Evolutionary conservation across 2,797 vertebrate species (phyloP).

Genomic region (Thaleichthys pacificus): DNA sequence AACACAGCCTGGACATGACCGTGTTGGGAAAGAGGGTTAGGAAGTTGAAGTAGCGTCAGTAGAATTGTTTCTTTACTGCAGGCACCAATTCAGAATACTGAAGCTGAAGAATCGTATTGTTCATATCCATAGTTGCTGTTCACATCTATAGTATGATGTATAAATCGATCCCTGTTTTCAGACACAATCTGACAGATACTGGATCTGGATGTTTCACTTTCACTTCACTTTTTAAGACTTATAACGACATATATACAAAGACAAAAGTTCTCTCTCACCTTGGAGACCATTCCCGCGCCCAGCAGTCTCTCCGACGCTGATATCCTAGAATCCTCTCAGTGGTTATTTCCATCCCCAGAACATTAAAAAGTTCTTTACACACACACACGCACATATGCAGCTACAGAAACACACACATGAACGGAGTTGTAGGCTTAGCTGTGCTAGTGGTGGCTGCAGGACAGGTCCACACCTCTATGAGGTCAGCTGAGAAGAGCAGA

Average conservation of each 20-base stretch:
- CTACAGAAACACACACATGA: slow-evolving; percentile 15
- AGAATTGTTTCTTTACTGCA: neutral
- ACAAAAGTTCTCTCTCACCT: slow-evolving; percentile 61
- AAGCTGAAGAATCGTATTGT: too few species aligned
- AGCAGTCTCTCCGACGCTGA: slow-evolving; percentile 40
- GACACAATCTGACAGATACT: neutral
- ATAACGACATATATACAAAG: slow-evolving; percentile 1
- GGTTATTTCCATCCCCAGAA: slow-evolving; percentile 73
- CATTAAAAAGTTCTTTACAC: slow-evolving; percentile 26
- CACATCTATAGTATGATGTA: neutral
- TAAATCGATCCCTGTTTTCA: too few species aligned
- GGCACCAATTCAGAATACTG: too few species aligned
- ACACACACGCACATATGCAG: slow-evolving; percentile 8
- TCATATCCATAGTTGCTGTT: too few species aligned
- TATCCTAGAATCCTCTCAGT: slow-evolving; percentile 60
- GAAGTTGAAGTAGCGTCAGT: neutral
- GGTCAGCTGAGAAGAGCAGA: slow-evolving; percentile 66
- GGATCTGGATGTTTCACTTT: neutral
- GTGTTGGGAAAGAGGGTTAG: neutral
- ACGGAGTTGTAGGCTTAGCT: slow-evolving; percentile 5
- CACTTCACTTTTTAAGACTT: slow-evolving; percentile 1
- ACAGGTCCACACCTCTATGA: slow-evolving; percentile 68
- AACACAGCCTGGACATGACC: neutral
- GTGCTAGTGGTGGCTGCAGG: slow-evolving; percentile 24
- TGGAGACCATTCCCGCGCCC: slow-evolving; percentile 48